phyloP scores from a whole-genome alignment of 2,797 vertebrate species.

The Ambastaia sidthimunki region DNA sequence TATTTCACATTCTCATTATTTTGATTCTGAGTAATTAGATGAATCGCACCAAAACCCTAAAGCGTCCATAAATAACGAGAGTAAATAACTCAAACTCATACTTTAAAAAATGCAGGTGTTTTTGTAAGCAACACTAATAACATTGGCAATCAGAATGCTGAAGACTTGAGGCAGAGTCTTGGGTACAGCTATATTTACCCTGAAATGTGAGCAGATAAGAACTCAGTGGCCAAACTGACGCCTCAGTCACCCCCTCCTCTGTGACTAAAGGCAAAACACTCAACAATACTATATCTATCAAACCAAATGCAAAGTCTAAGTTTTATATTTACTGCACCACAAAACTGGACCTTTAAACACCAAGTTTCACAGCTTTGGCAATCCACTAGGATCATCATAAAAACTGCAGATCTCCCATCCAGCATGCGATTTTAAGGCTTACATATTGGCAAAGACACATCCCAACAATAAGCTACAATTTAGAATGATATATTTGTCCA shows the following conservation, averaged over 20 bases:
- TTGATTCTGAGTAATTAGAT: not conserved
- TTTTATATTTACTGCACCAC: not conserved
- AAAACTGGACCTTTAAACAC: not conserved
- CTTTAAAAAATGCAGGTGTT: slow-evolving; percentile 6
- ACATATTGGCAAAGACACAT: not conserved
- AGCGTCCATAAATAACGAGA: too few species aligned
- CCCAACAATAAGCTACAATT: not conserved
- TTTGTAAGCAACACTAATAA: slow-evolving; percentile 41
- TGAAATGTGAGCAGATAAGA: slow-evolving; percentile 79
- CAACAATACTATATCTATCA: slow-evolving; percentile 17
- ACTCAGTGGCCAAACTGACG: slow-evolving; percentile 66
- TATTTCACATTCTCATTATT: not conserved
- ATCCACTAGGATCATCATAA: not conserved
- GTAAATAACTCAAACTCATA: not conserved
- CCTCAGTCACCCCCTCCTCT: slow-evolving; percentile 52
- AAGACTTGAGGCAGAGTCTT: slow-evolving; percentile 54
- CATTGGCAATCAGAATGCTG: slow-evolving; percentile 45
- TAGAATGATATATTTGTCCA: not conserved
- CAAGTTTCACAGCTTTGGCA: not conserved
- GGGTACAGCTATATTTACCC: slow-evolving; percentile 75
- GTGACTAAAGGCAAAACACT: slow-evolving; percentile 34
- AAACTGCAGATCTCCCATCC: not conserved
- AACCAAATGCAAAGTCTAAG: slow-evolving; percentile 23
- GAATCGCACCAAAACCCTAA: not conserved
- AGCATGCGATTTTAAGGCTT: not conserved